Conservation (phyloP, 2,888 invertebrate species). For the Electrophaes corylata region DNA sequence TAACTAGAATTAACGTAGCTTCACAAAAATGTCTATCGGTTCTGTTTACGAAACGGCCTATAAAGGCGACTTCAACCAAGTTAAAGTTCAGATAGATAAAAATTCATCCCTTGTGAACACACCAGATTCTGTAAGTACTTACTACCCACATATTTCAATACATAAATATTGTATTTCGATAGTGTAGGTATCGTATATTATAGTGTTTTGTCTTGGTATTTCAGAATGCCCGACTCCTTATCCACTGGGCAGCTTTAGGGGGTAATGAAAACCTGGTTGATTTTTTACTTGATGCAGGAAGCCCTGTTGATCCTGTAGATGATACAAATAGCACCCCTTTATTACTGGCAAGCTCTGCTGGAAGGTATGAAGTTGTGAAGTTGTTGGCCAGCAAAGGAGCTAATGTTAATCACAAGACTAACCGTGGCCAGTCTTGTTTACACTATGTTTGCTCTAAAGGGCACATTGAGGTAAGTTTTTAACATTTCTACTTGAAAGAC, state of each 20-base stretch:
- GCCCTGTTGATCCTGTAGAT: conserved; percentile 88
- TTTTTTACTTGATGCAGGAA: conserved; percentile 86
- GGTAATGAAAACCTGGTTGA: conserved; percentile 90
- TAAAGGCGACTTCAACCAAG: conserved; percentile 87
- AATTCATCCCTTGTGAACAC: conserved; percentile 61
- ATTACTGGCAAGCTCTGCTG: conserved; percentile 92
- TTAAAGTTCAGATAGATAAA: conserved; percentile 86
- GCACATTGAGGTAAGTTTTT: conserved; percentile 84
- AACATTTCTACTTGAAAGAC: neutral
- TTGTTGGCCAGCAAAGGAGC: conserved; percentile 87
- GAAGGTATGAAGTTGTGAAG: conserved; percentile 87
- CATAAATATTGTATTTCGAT: no score
- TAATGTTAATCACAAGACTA: conserved; percentile 88
- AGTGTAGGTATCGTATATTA: no score
- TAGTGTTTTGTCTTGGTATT: conserved; percentile 42
- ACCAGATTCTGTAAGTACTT: conserved; percentile 62
- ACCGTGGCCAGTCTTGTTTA: conserved; percentile 90
- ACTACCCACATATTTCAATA: no score
- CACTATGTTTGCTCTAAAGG: conserved; percentile 95
- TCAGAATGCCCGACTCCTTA: conserved; percentile 88
- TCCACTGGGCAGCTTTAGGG: conserved; percentile 92
- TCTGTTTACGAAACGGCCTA: conserved; percentile 87
- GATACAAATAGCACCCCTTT: conserved; percentile 91
- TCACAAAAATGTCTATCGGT: conserved; percentile 66
- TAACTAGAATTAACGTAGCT: neutral